Percentiles rank a stretch among this genome's conserved stretches.
phyloP scores from a whole-genome alignment of 1,140 invertebrate genomes.

The Patella vulgata region DNA sequence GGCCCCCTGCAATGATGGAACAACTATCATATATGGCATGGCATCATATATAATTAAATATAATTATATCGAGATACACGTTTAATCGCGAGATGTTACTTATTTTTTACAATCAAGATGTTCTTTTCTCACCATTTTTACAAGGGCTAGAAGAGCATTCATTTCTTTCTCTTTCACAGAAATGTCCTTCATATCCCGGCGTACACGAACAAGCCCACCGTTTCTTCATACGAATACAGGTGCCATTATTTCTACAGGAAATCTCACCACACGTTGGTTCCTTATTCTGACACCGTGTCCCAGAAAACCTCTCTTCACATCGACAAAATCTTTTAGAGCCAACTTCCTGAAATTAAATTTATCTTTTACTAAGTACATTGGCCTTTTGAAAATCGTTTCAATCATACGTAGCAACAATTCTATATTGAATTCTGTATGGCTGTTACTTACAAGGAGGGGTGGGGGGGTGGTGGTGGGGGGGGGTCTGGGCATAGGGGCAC shows the following conservation, averaged over 20 bases:
- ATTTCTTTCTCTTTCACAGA: conserved; percentile 40
- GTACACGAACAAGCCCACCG: conserved; percentile 77
- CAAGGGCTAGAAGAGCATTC: conserved; percentile 49
- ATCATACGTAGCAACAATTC: too few relatives aligned
- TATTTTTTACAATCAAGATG: too few relatives aligned
- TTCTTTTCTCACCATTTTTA: conserved; percentile 50
- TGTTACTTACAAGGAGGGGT: too few relatives aligned
- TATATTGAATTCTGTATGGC: too few relatives aligned
- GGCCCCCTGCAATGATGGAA: too few relatives aligned
- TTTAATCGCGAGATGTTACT: too few relatives aligned
- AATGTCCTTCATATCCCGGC: conserved; percentile 68
- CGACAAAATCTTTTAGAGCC: conserved; percentile 67
- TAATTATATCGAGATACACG: too few relatives aligned
- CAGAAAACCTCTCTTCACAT: conserved; percentile 42
- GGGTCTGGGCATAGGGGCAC: neutral
- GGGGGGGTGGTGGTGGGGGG: neutral
- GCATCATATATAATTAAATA: too few relatives aligned
- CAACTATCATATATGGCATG: too few relatives aligned
- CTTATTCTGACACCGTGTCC: conserved; percentile 64
- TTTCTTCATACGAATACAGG: conserved; percentile 73
- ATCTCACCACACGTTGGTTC: conserved; percentile 80
- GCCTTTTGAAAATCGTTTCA: too few relatives aligned
- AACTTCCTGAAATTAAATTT: conserved; percentile 78
- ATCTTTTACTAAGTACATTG: neutral
- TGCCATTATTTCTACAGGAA: conserved; percentile 83